Evolutionary conservation across 2,888 invertebrate species (phyloP).

Genomic region (Bombylius discolor): DNA sequence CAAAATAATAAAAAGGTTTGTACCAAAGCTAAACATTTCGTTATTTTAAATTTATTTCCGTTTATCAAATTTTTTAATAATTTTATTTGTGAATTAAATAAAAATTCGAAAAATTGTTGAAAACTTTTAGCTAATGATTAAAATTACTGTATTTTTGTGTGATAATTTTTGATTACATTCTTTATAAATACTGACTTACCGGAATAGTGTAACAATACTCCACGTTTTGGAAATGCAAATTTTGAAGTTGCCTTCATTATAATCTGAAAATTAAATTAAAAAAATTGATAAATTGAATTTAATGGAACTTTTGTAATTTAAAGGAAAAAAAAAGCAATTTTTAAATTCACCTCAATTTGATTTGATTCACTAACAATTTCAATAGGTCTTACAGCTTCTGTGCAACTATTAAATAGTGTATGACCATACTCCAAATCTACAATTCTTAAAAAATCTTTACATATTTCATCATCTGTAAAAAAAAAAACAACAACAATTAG

Average conservation of each 20-base stretch:
- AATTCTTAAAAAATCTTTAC: conserved; percentile 19
- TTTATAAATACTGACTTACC: conserved; percentile 33
- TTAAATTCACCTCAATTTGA: conserved; percentile 15
- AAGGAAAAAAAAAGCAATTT: not conserved
- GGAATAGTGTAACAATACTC: conserved; percentile 51
- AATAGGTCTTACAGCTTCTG: conserved; percentile 15
- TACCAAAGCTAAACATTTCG: too few species aligned
- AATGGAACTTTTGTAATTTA: not conserved
- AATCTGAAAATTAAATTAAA: conserved; percentile 27
- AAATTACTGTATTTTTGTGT: too few species aligned
- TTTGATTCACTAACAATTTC: conserved; percentile 19
- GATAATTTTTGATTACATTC: too few species aligned
- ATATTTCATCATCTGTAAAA: conserved; percentile 17
- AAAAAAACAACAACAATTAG: not conserved
- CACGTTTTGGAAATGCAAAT: conserved; percentile 46
- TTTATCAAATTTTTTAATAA: too few species aligned
- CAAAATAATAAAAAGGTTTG: too few species aligned
- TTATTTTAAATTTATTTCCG: too few species aligned
- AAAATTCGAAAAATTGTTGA: too few species aligned
- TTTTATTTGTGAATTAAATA: too few species aligned
- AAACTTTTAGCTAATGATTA: too few species aligned
- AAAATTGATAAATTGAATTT: not conserved
- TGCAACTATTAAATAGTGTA: conserved; percentile 18
- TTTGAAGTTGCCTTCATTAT: conserved; percentile 39
- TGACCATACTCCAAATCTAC: conserved; percentile 14